Conservation (phyloP, 2,888 invertebrate species). For the Xanthorhoe spadicearia region DNA sequence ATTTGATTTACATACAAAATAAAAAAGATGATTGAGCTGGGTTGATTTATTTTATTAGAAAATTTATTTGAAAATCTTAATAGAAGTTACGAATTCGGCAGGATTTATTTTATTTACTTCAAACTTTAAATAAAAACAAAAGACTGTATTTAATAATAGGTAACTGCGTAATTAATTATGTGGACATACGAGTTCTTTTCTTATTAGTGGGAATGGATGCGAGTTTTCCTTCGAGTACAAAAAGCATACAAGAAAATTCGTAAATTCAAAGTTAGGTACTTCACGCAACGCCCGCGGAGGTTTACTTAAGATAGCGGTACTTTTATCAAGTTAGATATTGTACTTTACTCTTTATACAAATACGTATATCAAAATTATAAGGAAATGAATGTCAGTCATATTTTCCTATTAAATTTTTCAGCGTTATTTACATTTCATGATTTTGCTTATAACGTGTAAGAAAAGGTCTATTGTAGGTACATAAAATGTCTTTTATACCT, state of each 20-base stretch:
- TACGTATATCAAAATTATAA: slow-evolving; percentile 30
- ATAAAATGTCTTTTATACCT: too few species aligned
- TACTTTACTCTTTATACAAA: slow-evolving; percentile 30
- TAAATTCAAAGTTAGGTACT: slow-evolving; percentile 35
- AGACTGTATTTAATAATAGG: background rate
- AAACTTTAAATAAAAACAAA: too few species aligned
- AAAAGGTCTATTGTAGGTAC: too few species aligned
- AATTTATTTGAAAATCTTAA: too few species aligned
- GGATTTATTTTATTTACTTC: too few species aligned
- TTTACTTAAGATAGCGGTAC: slow-evolving; percentile 35
- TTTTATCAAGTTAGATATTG: slow-evolving; percentile 36
- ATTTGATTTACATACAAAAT: too few species aligned
- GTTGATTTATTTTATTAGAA: too few species aligned
- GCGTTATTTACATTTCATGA: too few species aligned
- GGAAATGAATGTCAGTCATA: slow-evolving; percentile 25
- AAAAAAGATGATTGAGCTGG: too few species aligned
- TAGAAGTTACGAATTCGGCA: too few species aligned
- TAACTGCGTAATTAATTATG: slow-evolving; percentile 7
- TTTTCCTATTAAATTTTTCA: background rate
- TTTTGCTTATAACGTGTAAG: too few species aligned
- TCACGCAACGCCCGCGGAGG: slow-evolving; percentile 33
- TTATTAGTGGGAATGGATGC: slow-evolving; percentile 2
- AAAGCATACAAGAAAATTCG: slow-evolving; percentile 31
- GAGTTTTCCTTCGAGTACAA: slow-evolving; percentile 20
- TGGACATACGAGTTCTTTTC: slow-evolving; percentile 8